These are phyloP conservation scores for Helicoverpa zea DNA, from an alignment of 1,140 invertebrate species.

Conservation along the genomic window DNA sequence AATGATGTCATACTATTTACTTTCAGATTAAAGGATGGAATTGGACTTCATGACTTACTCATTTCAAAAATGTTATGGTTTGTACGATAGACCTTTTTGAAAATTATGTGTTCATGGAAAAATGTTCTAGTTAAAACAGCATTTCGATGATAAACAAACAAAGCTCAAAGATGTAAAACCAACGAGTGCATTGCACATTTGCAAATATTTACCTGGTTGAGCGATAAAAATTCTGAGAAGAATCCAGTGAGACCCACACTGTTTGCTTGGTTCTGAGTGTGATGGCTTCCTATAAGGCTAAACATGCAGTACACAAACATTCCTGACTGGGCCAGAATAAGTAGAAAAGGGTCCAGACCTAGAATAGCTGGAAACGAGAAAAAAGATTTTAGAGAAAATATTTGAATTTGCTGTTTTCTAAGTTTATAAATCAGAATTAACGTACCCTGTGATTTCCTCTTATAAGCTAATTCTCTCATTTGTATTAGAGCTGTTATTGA, in stretches of 20 bases:
- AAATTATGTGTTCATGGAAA: no score
- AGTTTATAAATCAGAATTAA: no score
- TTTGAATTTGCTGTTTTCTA: no score
- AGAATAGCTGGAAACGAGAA: conserved; percentile 82
- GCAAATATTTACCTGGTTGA: conserved; percentile 81
- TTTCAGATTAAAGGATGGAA: no score
- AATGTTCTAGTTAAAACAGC: no score
- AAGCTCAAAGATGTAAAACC: no score
- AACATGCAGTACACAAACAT: conserved; percentile 96
- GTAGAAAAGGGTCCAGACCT: conserved; percentile 93
- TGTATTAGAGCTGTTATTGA: conserved; percentile 88
- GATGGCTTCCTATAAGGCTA: conserved; percentile 93
- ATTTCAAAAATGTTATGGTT: no score
- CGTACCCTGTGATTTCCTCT: conserved; percentile 87
- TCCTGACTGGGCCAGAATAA: conserved; percentile 95
- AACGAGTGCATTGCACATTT: no score
- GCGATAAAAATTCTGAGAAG: conserved; percentile 88
- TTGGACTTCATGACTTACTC: no score
- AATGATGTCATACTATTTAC: no score
- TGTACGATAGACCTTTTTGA: no score
- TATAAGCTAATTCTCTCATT: conserved; percentile 88
- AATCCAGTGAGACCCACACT: conserved; percentile 86
- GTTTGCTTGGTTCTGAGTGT: conserved; percentile 88
- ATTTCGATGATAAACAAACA: not conserved
- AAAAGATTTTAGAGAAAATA: no score